Base-by-base conservation (phyloP, 2,797 vertebrate genomes). In the Morus bassanus region DNA sequence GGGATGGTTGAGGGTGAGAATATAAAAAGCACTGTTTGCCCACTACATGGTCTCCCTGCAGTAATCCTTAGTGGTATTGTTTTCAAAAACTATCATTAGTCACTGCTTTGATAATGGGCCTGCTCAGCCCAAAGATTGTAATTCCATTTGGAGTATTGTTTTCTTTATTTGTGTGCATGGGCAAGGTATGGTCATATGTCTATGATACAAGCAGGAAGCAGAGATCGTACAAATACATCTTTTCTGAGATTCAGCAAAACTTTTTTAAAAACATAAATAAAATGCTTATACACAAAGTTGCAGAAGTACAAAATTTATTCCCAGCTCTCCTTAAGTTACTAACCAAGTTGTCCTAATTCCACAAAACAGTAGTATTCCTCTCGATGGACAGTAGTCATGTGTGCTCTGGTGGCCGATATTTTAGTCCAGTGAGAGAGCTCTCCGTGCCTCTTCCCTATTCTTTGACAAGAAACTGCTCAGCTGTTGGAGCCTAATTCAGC, bases 111-210 rank as follows among this genome's bases (percentile, higher is more conserved):
- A 28, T 91, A 89, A 63, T 37, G 89, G 93, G 93, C 81, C 30
- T 18, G 70, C 68, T 86, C 37, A 83, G 92, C 94, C 95, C 94
- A 83, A 89, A 93, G 88, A 89, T 85, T 97, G 92, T 96, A 97
- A 84, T 98, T 96, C 92, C 94, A 97, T 97, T 96, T 98, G 97
- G 96, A 96, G 73, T 97, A 68, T 96, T 97, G 97, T 96, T 96
- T 95, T 94, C 96, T 56, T 94, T 98, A 60, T 94, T 79, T 84
- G 93, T 96, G 92, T 97, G 91, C 96, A 96, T 95, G 95, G 97
- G 54, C 96, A 95, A 97, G 95, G 75, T 97, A 89, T 94, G 97
- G 96, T 96, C 95, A 28, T 93, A 59, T 50, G 24, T 97, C 83
- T 97, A 60, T 83, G 96, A 95, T 98, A 50, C 74, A 83, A 90